phyloP scores from a whole-genome alignment of 2,797 vertebrate species.

The Myotis daubentonii region DNA sequence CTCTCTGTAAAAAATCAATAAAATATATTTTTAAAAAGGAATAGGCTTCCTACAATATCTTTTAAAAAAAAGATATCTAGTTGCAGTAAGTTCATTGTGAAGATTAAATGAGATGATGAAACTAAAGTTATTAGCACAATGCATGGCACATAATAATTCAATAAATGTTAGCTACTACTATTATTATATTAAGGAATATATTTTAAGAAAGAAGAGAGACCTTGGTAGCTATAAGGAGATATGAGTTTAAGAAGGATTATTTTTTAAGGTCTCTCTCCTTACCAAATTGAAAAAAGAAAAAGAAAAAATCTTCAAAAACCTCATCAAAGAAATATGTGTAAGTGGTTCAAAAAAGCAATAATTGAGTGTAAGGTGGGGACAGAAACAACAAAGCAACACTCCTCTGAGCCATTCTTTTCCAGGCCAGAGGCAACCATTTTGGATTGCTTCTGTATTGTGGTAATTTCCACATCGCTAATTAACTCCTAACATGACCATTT shows the following conservation, averaged over 20 bases:
- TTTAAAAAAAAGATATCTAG: background rate
- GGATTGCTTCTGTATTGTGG: background rate
- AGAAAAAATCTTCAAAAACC: background rate
- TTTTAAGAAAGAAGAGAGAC: background rate
- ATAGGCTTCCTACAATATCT: too few relatives aligned
- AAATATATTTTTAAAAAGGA: too few relatives aligned
- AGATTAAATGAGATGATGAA: conserved; percentile 11
- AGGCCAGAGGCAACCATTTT: background rate
- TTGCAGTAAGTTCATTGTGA: conserved; percentile 9
- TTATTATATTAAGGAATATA: background rate
- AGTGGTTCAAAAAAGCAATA: background rate
- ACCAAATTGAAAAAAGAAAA: background rate
- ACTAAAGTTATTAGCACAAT: background rate
- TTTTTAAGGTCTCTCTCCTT: background rate
- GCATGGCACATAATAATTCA: background rate
- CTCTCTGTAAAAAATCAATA: too few relatives aligned
- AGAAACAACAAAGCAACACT: background rate
- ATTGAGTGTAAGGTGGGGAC: background rate
- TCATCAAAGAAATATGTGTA: background rate
- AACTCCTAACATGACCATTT: background rate
- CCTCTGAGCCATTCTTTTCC: background rate
- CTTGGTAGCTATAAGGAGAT: background rate
- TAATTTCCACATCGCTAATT: background rate
- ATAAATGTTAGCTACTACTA: background rate
- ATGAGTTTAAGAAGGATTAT: background rate